Percentiles rank a stretch among this genome's conserved stretches.
Evolutionary conservation across 2,113 vertebrate genomes (phyloP).

Genomic region (Hipposideros armiger): DNA sequence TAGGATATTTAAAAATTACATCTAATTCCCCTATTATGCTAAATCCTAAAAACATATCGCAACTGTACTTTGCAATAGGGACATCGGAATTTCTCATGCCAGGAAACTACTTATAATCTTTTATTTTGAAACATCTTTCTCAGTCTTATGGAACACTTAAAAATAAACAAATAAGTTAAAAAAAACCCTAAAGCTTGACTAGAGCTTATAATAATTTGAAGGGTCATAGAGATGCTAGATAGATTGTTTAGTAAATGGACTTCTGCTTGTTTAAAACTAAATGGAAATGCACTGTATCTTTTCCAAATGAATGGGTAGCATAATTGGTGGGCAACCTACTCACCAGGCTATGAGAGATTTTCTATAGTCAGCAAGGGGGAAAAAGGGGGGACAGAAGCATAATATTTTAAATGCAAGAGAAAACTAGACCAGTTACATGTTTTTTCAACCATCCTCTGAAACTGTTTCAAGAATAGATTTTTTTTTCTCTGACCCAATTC

Average conservation of each 20-base stretch:
- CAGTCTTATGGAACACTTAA: constrained; percentile 22
- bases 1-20: constrained; percentile 11
- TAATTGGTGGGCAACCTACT: constrained; percentile 89
- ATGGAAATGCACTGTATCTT: constrained; percentile 91
- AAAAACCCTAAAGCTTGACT: not conserved
- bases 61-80: constrained; percentile 47
- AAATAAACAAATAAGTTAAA: constrained; percentile 45
- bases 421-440: constrained; percentile 75
- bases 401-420: constrained; percentile 85
- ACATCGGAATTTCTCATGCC: constrained; percentile 39
- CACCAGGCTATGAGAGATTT: constrained; percentile 97
- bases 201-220: constrained; percentile 50
- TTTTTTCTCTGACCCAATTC: constrained; percentile 29
- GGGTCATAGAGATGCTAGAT: constrained; percentile 43
- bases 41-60: constrained; percentile 61
- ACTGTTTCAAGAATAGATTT: constrained; percentile 63
- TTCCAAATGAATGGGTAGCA: constrained; percentile 81
- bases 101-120: constrained; percentile 33
- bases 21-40: constrained; percentile 19
- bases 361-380: constrained; percentile 93
- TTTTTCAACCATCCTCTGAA: constrained; percentile 67
- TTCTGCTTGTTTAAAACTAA: constrained; percentile 58
- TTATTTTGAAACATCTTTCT: constrained; percentile 57
- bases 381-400: constrained; percentile 85
- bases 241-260: constrained; percentile 31